These are phyloP conservation scores for Spizaetus ornatus DNA, from an alignment of 2,113 vertebrate genomes.

Conservation along the genomic window DNA sequence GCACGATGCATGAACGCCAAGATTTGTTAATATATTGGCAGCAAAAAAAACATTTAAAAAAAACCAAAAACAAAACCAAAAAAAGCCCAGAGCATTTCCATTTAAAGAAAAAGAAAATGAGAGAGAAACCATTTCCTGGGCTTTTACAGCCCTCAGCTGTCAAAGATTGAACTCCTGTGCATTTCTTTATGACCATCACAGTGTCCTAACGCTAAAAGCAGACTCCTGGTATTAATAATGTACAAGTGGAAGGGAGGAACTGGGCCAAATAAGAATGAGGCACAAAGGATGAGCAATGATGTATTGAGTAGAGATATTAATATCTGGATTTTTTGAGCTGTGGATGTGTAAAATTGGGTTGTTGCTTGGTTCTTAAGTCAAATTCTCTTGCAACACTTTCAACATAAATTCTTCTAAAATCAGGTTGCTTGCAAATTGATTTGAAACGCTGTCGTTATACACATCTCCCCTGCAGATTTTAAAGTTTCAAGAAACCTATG, in stretches of 20 bases:
- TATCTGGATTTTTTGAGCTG: background rate
- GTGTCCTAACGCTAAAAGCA: background rate
- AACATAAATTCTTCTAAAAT: background rate
- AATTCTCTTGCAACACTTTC: background rate
- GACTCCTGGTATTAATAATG: background rate
- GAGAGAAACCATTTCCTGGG: background rate
- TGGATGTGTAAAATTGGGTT: background rate
- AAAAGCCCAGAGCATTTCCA: background rate
- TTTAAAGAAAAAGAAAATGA: background rate
- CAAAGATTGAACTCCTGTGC: background rate
- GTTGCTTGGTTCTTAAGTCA: background rate
- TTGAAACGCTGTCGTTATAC: background rate
- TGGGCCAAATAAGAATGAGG: background rate
- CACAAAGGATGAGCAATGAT: background rate
- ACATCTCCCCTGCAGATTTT: background rate
- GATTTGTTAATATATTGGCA: slow-evolving; percentile 24
- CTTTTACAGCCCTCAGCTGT: background rate
- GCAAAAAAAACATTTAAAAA: background rate
- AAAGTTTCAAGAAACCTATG: background rate
- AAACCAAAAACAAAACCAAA: background rate
- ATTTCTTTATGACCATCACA: background rate
- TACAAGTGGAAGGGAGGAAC: background rate
- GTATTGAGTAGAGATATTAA: background rate
- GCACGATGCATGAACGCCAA: slow-evolving; percentile 2
- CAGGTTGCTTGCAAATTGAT: background rate